phyloP scores from a whole-genome alignment of 2,113 vertebrate genomes.

The Halichoeres trimaculatus region DNA sequence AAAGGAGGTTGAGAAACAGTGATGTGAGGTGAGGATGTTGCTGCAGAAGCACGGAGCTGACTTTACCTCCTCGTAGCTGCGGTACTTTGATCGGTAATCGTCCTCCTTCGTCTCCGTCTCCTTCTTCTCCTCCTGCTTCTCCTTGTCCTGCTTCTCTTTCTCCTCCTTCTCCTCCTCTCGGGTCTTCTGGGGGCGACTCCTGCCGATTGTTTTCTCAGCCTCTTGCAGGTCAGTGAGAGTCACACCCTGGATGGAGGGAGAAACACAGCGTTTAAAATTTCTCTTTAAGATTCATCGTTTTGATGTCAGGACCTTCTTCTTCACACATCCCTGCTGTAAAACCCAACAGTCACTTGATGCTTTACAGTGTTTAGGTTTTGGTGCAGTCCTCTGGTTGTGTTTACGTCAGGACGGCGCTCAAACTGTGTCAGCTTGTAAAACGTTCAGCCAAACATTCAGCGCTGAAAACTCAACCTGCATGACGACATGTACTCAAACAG shows the following conservation, averaged over 20 bases:
- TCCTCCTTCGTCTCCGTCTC: slow-evolving; percentile 93
- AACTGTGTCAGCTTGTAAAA: slow-evolving; percentile 18
- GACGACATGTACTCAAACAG: neutral
- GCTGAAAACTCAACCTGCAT: neutral
- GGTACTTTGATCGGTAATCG: slow-evolving; percentile 93
- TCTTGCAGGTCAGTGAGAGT: slow-evolving; percentile 98
- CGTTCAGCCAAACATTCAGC: neutral
- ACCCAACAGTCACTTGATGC: too few species aligned
- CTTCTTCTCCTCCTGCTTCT: slow-evolving; percentile 96
- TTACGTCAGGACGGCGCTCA: neutral
- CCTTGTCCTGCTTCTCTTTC: slow-evolving; percentile 94
- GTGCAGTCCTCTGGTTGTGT: neutral
- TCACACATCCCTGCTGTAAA: neutral
- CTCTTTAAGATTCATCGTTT: neutral
- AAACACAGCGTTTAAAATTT: neutral
- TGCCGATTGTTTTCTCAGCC: slow-evolving; percentile 97
- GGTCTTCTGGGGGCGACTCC: slow-evolving; percentile 88
- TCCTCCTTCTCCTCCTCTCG: slow-evolving; percentile 96
- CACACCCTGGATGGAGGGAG: slow-evolving; percentile 86
- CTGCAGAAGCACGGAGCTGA: neutral
- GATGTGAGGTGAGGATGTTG: neutral
- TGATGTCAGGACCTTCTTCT: neutral
- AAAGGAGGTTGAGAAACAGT: neutral
- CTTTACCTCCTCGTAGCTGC: slow-evolving; percentile 91
- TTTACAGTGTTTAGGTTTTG: neutral